Evolutionary conservation across 2,797 vertebrate genomes (phyloP), one percentile per base, ranked within the genome.

Genomic region (Rhabdomys pumilio): DNA sequence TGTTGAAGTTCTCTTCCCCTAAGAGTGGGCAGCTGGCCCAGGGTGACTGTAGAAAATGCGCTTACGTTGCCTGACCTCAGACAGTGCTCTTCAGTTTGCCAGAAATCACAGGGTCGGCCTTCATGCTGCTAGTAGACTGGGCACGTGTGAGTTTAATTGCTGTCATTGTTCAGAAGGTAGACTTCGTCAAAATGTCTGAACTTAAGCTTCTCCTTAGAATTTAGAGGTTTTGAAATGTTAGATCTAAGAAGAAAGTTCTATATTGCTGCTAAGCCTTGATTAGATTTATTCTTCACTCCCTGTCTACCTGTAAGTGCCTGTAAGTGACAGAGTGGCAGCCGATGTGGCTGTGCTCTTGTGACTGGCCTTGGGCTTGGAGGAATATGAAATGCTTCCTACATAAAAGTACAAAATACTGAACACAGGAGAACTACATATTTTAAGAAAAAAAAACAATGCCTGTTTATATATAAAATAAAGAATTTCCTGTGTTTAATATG

Each of bases 341-440:
- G 12, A 0, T 88, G 11, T 85, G 34, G n/a, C 20, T 89, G 61
- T 2, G 7, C 29, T 67, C 61, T 53, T 17, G 12, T 24, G 53
- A 6, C 61, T 63, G 53, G 22, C n/a, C 57, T 0, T 47, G 31
- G 34, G 20, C 61, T 93, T 87, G 73, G 44, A 85, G 53, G 7
- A 92, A 53, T 90, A 47, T 15, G 44, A 94, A 92, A 44, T 55
- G 59, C 53, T 92, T 92, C 77, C 89, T 81, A 5, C 2, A 10
- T 26, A 65, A 90, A 95, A 95, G 41, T 83, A 77, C 44, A 73
- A 79, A 92, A 95, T 67, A 59, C 72, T 90, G 61, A 89, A 44
- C 38, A 50, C 19, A 55, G 13, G 47, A 87, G 57, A 72, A 26
- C 59, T 88, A 47, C 75, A 38, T 67, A n/a, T 89, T 95, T 94